phyloP scores from a whole-genome alignment of 2,797 vertebrate genomes.

The Myotis findleyi region DNA sequence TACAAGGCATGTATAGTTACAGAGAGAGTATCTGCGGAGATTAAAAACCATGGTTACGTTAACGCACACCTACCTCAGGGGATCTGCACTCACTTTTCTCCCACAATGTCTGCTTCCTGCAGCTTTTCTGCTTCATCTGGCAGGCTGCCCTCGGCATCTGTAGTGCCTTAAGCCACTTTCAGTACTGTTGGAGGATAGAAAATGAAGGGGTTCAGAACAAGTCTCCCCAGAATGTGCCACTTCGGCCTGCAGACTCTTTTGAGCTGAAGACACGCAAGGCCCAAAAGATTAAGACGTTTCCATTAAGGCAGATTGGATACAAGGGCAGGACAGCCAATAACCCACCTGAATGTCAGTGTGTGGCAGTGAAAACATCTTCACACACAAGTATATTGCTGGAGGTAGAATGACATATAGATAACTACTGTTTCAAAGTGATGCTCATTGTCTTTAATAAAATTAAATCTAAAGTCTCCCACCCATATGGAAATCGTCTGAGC shows the following conservation, averaged over 20 bases:
- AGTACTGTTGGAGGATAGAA: not conserved
- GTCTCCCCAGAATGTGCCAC: not conserved
- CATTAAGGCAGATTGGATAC: not conserved
- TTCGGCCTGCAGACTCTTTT: not conserved
- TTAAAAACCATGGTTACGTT: slow-evolving; percentile 74
- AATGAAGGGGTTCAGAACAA: not conserved
- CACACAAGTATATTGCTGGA: not conserved
- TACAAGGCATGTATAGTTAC: slow-evolving; percentile 8
- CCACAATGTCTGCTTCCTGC: not conserved
- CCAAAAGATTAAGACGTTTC: not conserved
- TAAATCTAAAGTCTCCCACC: not conserved
- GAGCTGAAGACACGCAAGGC: not conserved
- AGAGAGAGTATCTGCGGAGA: slow-evolving; percentile 63
- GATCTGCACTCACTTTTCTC: slow-evolving; percentile 6
- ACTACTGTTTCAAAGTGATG: not conserved
- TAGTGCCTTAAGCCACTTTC: not conserved
- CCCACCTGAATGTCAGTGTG: not conserved
- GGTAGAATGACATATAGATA: not conserved
- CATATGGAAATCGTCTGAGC: slow-evolving; percentile 22
- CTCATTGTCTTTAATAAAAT: slow-evolving; percentile 52
- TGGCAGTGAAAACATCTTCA: not conserved
- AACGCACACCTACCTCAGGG: slow-evolving; percentile 39
- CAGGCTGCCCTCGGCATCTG: not conserved
- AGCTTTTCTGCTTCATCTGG: slow-evolving; percentile 4
- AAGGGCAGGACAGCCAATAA: slow-evolving; percentile 3